Conservation (phyloP, 2,888 invertebrate genomes). For the Synanthedon vespiformis region DNA sequence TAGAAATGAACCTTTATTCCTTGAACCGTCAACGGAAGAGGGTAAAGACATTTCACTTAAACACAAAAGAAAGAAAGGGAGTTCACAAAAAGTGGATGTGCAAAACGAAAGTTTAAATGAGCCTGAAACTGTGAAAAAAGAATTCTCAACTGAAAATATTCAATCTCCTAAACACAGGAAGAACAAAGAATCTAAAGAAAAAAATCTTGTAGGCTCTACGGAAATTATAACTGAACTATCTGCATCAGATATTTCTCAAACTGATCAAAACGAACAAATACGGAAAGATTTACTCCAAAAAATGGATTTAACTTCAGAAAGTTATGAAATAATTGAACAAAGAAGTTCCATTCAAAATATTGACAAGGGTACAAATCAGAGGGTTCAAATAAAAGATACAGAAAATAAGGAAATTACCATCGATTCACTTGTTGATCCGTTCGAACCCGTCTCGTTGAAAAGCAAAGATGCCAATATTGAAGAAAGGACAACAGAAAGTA, state of each 20-base stretch:
- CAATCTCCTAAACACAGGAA: constrained; percentile 22
- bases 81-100: not conserved
- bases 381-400: not conserved
- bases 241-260: not conserved
- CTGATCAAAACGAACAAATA: not conserved
- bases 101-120: too few species aligned
- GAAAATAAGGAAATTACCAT: not conserved
- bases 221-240: not conserved
- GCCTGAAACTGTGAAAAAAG: too few species aligned
- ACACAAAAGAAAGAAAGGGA: not conserved
- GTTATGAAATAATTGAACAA: not conserved
- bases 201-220: not conserved
- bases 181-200: constrained; percentile 25
- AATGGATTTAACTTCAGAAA: not conserved
- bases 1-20: not conserved
- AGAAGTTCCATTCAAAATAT: not conserved
- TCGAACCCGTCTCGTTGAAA: too few species aligned
- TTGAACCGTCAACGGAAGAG: not conserved
- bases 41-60: not conserved
- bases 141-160: constrained; percentile 7
- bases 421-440: too few species aligned
- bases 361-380: not conserved
- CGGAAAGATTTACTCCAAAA: not conserved
- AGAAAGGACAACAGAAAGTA: too few species aligned
- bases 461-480: too few species aligned